A percentile compares a stretch with the other conserved stretches of the same genome.
These are phyloP conservation scores for Setophaga coronata DNA, from an alignment of 2,113 vertebrate species.

Conservation along the genomic window DNA sequence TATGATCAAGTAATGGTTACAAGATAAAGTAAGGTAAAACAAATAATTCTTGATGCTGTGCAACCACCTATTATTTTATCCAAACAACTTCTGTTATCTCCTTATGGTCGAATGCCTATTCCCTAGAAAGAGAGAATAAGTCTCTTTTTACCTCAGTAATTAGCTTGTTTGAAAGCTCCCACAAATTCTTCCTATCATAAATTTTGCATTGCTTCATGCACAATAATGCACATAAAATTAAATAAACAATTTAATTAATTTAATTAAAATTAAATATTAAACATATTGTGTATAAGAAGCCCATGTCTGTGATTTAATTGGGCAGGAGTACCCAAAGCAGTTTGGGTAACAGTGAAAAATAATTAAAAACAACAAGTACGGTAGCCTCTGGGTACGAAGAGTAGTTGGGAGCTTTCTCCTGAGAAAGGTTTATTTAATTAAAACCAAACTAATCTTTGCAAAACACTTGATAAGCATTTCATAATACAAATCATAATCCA, in stretches of 20 bases:
- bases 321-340: constrained; percentile 82
- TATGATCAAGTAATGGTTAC: constrained; percentile 9
- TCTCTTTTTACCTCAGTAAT: constrained; percentile 69
- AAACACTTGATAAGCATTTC: constrained; percentile 88
- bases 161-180: constrained; percentile 73
- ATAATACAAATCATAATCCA: constrained; percentile 86
- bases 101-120: constrained; percentile 36
- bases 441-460: constrained; percentile 85
- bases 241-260: constrained; percentile 91
- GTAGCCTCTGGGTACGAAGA: constrained; percentile 79
- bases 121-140: constrained; percentile 30
- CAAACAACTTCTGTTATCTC: constrained; percentile 55
- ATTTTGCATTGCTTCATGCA: constrained; percentile 79
- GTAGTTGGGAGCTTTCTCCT: constrained; percentile 78
- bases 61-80: constrained; percentile 39
- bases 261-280: constrained; percentile 92
- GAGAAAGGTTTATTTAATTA: constrained; percentile 89
- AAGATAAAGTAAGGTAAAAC: constrained; percentile 59
- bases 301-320: constrained; percentile 83
- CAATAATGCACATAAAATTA: constrained; percentile 89
- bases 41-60: constrained; percentile 43
- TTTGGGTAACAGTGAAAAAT: constrained; percentile 85
- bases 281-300: constrained; percentile 81
- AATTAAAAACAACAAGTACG: constrained; percentile 87
- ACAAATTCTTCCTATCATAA: constrained; percentile 75